These are phyloP conservation scores for Echinarachnius parma DNA, from an alignment of 53 echinoderm and acorn worm species.

Conservation along the genomic window DNA sequence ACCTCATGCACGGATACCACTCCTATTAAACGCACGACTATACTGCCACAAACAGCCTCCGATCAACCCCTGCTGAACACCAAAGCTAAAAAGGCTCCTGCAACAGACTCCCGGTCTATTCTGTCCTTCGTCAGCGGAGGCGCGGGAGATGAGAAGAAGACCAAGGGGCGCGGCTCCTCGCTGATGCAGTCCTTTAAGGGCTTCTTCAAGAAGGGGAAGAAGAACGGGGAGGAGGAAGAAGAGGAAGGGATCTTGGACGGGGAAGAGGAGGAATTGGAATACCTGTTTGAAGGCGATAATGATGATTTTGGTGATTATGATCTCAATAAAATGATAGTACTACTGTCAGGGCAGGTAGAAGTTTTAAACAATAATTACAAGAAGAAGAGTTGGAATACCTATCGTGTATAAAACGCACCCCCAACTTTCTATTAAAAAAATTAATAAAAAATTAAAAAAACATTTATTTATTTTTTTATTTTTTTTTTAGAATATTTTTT, in stretches of 20 bases:
- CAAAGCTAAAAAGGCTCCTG: slow-evolving; percentile 8
- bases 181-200: slow-evolving; percentile 50
- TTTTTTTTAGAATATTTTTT: too few species aligned
- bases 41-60: slow-evolving; percentile 42
- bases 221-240: slow-evolving; percentile 13
- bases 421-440: too few species aligned
- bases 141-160: slow-evolving; percentile 23
- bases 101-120: slow-evolving; percentile 15
- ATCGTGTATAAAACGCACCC: too few species aligned
- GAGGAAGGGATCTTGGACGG: not conserved
- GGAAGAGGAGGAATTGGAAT: not conserved
- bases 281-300: not conserved
- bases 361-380: too few species aligned
- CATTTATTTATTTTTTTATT: too few species aligned
- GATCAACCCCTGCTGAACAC: slow-evolving; percentile 44
- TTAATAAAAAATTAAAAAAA: too few species aligned
- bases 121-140: slow-evolving; percentile 14
- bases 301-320: too few species aligned
- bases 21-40: too few species aligned
- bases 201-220: slow-evolving; percentile 38
- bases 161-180: slow-evolving; percentile 20
- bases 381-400: too few species aligned
- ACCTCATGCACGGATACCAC: too few species aligned
- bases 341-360: too few species aligned
- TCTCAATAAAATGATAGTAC: too few species aligned